Evolutionary conservation across 2,888 invertebrate species (phyloP).

Genomic region (Tetragonula carbonaria): DNA sequence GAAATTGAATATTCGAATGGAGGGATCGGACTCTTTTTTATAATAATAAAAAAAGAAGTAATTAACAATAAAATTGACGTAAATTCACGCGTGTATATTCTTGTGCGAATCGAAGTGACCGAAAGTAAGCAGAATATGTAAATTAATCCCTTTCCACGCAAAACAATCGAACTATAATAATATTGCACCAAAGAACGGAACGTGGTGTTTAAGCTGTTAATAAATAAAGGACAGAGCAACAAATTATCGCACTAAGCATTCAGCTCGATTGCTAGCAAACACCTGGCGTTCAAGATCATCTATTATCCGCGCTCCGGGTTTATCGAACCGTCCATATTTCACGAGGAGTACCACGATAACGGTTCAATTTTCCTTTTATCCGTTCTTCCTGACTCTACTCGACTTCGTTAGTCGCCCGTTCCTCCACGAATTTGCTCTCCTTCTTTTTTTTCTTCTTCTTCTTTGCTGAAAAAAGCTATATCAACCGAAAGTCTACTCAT

Average conservation of each 20-base stretch:
- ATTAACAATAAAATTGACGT: no score
- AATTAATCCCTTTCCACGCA: no score
- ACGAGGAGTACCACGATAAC: neutral
- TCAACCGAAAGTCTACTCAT: no score
- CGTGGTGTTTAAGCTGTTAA: neutral
- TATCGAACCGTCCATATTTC: neutral
- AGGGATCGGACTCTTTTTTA: no score
- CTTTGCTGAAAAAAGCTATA: no score
- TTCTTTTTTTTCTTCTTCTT: no score
- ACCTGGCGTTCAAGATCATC: slow-evolving; percentile 26
- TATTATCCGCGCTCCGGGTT: slow-evolving; percentile 22
- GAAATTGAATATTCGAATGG: no score
- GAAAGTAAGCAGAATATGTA: no score
- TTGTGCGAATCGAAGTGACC: no score
- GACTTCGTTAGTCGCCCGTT: neutral
- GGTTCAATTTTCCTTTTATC: slow-evolving; percentile 7
- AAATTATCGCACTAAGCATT: slow-evolving; percentile 8
- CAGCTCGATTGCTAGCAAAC: slow-evolving; percentile 45
- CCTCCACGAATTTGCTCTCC: neutral
- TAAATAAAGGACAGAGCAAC: neutral
- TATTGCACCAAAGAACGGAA: neutral
- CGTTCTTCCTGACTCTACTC: no score
- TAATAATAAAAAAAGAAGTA: no score
- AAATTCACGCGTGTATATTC: no score
- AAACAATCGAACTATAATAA: neutral